Conservation (phyloP, 2,888 invertebrate species). For the Drosophila mayaguana region DNA sequence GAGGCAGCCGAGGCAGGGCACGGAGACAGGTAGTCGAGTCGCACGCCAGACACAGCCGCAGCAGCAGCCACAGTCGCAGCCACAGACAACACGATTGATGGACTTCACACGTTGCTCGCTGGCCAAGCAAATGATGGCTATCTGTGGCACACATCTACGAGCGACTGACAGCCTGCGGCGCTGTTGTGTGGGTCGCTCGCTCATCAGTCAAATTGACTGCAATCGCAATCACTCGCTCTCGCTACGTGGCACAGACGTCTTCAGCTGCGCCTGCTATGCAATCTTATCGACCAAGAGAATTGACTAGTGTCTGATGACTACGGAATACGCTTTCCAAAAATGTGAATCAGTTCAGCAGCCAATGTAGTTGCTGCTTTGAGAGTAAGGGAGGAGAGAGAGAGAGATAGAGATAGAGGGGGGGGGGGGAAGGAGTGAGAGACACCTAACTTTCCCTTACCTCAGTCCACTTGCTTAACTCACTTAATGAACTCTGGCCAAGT, state of each 20-base stretch:
- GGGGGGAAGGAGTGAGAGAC: background rate
- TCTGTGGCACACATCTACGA: slow-evolving; percentile 51
- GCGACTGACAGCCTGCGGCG: slow-evolving; percentile 51
- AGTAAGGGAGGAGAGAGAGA: background rate
- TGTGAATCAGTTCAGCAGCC: too few relatives aligned
- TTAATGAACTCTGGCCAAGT: background rate
- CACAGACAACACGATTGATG: slow-evolving; percentile 71
- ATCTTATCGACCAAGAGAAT: slow-evolving; percentile 4
- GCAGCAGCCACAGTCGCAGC: slow-evolving; percentile 3
- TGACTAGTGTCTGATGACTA: background rate
- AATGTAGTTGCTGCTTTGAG: background rate
- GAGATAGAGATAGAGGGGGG: background rate
- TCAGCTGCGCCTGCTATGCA: slow-evolving; percentile 1
- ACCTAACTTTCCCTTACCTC: background rate
- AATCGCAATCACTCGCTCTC: slow-evolving; percentile 50
- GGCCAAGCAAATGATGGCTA: slow-evolving; percentile 63
- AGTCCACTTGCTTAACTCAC: background rate
- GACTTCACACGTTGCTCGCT: slow-evolving; percentile 79
- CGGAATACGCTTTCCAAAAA: background rate
- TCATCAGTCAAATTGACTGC: slow-evolving; percentile 77
- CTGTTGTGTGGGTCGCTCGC: slow-evolving; percentile 71
- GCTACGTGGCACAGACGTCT: slow-evolving; percentile 27
- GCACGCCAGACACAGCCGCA: slow-evolving; percentile 66
- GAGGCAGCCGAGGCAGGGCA: slow-evolving; percentile 13
- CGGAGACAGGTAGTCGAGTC: slow-evolving; percentile 58